Conservation (phyloP, 1,140 invertebrate species). For the Venturia canescens region DNA sequence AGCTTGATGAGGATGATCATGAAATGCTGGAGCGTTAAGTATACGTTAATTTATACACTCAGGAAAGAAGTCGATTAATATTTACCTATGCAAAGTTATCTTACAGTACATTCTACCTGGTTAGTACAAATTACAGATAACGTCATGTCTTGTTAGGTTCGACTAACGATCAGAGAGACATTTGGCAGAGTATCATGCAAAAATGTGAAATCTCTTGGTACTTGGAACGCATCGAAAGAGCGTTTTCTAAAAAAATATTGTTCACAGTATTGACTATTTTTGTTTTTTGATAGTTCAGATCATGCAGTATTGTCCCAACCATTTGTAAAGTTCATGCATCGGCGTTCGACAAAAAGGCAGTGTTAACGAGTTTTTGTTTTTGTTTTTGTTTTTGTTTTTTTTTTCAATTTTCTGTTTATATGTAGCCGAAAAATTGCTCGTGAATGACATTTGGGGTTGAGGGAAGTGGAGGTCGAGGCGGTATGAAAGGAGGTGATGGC, state of each 20-base stretch:
- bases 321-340: conserved; percentile 16
- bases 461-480: conserved; percentile 56
- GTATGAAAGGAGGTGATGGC: conserved; percentile 57
- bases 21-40: background rate
- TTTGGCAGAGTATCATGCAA: background rate
- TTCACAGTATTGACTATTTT: background rate
- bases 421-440: conserved; percentile 84
- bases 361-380: too few species aligned
- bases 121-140: conserved; percentile 10
- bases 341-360: background rate
- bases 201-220: too few species aligned
- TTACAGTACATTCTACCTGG: background rate
- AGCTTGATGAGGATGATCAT: background rate
- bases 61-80: background rate
- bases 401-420: conserved; percentile 69
- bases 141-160: background rate
- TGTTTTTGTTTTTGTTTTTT: too few species aligned
- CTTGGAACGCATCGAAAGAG: too few species aligned
- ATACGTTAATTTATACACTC: background rate
- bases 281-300: background rate
- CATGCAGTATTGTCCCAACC: background rate
- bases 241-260: too few species aligned
- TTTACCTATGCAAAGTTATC: background rate
- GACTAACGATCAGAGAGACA: background rate
- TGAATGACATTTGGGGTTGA: conserved; percentile 77